Base-by-base conservation (phyloP, 2,888 invertebrate species). In the Drosophila paranaensis region DNA sequence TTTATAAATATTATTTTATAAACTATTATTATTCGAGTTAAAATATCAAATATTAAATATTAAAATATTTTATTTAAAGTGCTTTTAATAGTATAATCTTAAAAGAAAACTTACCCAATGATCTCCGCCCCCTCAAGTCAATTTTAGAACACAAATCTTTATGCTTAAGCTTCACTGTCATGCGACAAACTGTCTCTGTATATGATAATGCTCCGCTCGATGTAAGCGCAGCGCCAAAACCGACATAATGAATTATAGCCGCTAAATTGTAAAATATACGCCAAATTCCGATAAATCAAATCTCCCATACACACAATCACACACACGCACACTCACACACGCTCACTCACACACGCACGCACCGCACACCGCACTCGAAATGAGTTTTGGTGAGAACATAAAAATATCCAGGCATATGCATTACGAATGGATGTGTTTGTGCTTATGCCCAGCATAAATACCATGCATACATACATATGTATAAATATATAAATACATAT, bases 181-280 rank as follows among this genome's bases (percentile, higher is more conserved):
- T 20, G 56, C 72, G 81, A 72, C 83, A 74, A 74, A 70, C 71
- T 62, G 74, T 71, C 60, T 72, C 53, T 51, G 72, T 68, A 66
- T 83, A 71, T 74, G 70, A 77, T 81, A 81, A 77, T 79, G 58
- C 79, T 64, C 69, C 61, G 67, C 71, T 76, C 72, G 42, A 58
- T 60, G 81, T 66, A 61, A 81, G 79, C 77, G 79, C 75, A 84
- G 76, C 67, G 73, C 68, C 71, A 77, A 83, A 85, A 87, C 88
- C 85, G 80, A 87, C 88, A 82, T 87, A 88, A 86, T 86, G 86
- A 86, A 88, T 89, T 89, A 86, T 89, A 77, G 88, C 88, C 86
- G 86, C 86, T 88, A 86, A 86, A 86, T 89, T 86, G 86, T 89
- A 89, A 86, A 89, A 89, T 86, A 89, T 86, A 89, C 73, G 89